These are phyloP conservation scores for Cyclopterus lumpus DNA, from an alignment of 2,797 vertebrate genomes.

Conservation along the genomic window DNA sequence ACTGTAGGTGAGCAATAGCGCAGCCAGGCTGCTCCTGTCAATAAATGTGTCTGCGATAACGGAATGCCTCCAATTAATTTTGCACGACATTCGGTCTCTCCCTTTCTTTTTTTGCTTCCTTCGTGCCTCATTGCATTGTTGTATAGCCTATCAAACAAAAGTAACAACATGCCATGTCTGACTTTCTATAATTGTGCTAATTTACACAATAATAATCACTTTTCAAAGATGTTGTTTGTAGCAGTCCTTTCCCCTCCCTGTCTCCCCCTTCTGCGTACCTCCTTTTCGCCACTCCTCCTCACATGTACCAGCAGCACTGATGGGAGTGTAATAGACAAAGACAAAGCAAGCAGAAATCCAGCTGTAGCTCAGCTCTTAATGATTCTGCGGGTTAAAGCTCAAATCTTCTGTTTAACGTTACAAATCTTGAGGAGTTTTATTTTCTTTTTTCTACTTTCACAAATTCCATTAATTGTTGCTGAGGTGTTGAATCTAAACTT, in stretches of 20 bases:
- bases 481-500: conserved; percentile 11
- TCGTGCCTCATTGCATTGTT: neutral
- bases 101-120: neutral
- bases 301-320: conserved; percentile 63
- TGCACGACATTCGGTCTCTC: too few relatives aligned
- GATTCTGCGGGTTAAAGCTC: conserved; percentile 30
- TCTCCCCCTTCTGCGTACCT: conserved; percentile 25
- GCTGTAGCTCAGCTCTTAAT: conserved; percentile 47
- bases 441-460: neutral
- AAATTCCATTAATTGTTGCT: neutral
- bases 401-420: conserved; percentile 17
- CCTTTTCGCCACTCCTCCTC: conserved; percentile 55
- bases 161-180: too few relatives aligned
- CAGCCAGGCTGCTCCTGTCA: neutral
- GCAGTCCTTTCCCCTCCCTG: conserved; percentile 23
- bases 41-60: neutral
- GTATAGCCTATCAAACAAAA: neutral
- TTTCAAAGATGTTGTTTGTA: conserved; percentile 17
- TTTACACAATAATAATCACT: neutral
- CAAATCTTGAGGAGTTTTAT: too few relatives aligned
- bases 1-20: neutral
- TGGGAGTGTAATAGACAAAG: conserved; percentile 55
- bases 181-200: neutral
- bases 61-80: neutral
- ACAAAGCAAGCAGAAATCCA: conserved; percentile 49